Base-by-base conservation (phyloP, 2,888 invertebrate genomes). In the Sarcophaga rosellei region DNA sequence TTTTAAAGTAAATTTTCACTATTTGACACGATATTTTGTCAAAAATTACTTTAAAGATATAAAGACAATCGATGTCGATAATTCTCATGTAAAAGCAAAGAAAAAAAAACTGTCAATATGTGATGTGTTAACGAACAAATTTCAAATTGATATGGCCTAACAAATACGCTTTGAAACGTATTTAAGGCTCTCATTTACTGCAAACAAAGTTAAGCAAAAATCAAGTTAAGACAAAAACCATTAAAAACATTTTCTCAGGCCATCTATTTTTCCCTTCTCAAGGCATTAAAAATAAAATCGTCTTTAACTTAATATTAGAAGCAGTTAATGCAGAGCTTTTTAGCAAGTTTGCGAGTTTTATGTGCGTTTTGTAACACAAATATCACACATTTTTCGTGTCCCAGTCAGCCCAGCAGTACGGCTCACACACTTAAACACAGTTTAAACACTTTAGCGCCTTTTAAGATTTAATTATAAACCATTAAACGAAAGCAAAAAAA, bases 381-480 rank as follows among this genome's bases (percentile, higher is more conserved):
- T 57, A 57, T 70, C 77, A 72, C 72, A 82, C 76, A 77, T 72
- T 77, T 21, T 63, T 76, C 10, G 11, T 20, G 20, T 6, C 35
- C 6, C 35, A 35, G 25, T 35, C 35, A 35, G 35, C 6, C n/a
- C n/a, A n/a, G 35, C 35, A 15, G 53, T 53, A 4, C 17, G 17
- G 17, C 53, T 53, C 17, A 53, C 53, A 53, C 53, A 53, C 4
- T 12, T 53, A 76, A 86, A 62, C 59, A 78, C 84, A 35, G 35
- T 35, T 84, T 81, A 81, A 81, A 79, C 86, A 86, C 86, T 86
- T 86, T 86, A 86, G 86, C 86, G 84, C 86, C 86, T 86, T 86
- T 86, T 84, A 86, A 81, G 75, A 78, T 86, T 84, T 86, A 86
- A 86, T 86, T 84, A 68, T 84, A 35, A 35, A 81, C 78, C 86